These are phyloP conservation scores for Peromyscus leucopus DNA, from an alignment of 2,113 vertebrate species.

Conservation along the genomic window DNA sequence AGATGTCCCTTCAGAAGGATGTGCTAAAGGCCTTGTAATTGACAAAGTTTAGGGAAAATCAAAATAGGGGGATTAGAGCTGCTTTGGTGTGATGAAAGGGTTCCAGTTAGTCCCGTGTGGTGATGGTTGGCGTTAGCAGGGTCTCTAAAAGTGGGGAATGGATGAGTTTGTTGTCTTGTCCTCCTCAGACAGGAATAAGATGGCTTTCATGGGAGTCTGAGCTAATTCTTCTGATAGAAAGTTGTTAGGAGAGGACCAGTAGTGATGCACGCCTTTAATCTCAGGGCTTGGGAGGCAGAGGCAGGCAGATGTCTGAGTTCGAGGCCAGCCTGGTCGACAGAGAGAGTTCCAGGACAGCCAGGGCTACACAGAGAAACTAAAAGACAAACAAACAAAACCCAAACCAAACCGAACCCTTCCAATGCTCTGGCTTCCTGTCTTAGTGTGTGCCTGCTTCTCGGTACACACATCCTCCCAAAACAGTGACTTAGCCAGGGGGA, in stretches of 20 bases:
- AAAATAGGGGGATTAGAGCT: not conserved
- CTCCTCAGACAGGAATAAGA: not conserved
- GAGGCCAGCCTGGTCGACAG: not conserved
- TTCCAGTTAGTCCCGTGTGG: not conserved
- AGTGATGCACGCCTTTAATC: not conserved
- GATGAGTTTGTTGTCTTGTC: not conserved
- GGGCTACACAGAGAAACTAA: not conserved
- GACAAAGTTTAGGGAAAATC: not conserved
- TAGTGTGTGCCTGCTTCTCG: not conserved
- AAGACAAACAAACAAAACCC: not conserved
- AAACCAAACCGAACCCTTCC: not conserved
- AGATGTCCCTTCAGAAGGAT: slow-evolving; percentile 8
- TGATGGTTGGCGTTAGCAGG: not conserved
- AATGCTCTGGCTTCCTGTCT: not conserved
- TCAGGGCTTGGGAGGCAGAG: not conserved
- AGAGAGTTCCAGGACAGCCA: not conserved
- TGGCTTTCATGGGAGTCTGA: not conserved
- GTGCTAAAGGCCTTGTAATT: not conserved
- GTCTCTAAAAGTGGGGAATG: not conserved
- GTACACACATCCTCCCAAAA: too few relatives aligned
- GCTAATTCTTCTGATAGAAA: not conserved
- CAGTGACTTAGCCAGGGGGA: not conserved
- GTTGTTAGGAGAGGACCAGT: not conserved
- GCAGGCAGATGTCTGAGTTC: not conserved
- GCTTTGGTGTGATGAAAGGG: not conserved